Base-by-base conservation (phyloP, 2,113 vertebrate species). In the Leptobrachium ailaonicum region DNA sequence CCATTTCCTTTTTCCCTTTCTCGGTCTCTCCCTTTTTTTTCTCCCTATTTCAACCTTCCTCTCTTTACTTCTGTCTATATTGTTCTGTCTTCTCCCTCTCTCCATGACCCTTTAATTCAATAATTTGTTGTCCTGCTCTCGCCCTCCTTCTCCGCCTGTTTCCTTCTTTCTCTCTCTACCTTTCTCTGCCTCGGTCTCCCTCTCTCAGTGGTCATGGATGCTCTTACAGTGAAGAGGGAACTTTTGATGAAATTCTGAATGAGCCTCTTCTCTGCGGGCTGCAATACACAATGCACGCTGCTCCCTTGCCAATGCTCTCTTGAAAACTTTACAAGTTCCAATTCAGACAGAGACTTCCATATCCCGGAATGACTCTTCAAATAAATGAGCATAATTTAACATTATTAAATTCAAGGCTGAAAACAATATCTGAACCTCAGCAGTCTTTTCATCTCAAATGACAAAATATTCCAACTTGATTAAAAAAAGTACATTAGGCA, bases 311-410 rank as follows among this genome's bases (percentile, higher is more conserved):
- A 73, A 41, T 73, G 78, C 43, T 44, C 77, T 80, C 71, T 73
- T 67, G 50, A 80, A 80, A 80, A 67, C 78, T 73, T 80, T 68
- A 73, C 71, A 80, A 73, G 62, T 74, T 62, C 68, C 63, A 44
- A n/a, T 73, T 50, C 63, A 74, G 50, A 80, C 63, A 45, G 78
- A 73, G 47, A 20, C 66, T 66, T 67, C 50, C 9, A 50, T 73
- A 73, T 73, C 70, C 77, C 67, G 47, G 45, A 40, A 67, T 73
- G 78, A 74, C 64, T 73, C 78, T 80, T 80, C 63, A 80, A 45
- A 80, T 66, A 67, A 80, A 73, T 74, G 78, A 80, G 62, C 41
- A 80, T 80, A 74, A 80, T 73, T 80, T 73, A 58, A 12, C 64
- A 58, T 80, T 73, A 80, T 80, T 74, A 80, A 58, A 80, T 73